phyloP scores from a whole-genome alignment of 2,113 vertebrate species.

The Barnardius zonarius region DNA sequence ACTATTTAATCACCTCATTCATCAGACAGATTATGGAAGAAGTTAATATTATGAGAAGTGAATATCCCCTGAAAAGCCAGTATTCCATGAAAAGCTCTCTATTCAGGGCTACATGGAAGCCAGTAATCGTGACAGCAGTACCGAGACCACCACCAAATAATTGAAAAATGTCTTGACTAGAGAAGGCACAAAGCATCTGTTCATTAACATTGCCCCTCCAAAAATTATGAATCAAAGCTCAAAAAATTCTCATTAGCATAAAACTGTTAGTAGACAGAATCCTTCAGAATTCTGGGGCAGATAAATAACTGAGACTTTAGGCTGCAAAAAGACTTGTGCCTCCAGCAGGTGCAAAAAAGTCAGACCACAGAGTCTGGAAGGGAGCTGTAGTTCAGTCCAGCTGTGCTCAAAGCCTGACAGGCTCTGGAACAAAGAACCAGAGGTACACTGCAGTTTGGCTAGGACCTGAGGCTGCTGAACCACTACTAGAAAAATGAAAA shows the following conservation, averaged over 20 bases:
- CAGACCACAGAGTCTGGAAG: neutral
- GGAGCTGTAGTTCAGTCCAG: neutral
- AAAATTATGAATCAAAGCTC: neutral
- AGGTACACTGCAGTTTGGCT: neutral
- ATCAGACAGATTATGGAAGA: neutral
- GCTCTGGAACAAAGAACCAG: neutral
- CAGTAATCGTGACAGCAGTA: neutral
- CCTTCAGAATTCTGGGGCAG: neutral
- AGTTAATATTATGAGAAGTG: neutral
- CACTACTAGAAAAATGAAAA: neutral
- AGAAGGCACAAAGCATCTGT: neutral
- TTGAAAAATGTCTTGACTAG: neutral
- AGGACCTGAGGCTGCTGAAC: neutral
- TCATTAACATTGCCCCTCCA: neutral
- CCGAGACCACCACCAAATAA: neutral
- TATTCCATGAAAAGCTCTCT: neutral
- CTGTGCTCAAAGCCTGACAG: fast-evolving
- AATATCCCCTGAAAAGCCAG: neutral
- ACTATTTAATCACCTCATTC: neutral
- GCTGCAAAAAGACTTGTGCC: neutral
- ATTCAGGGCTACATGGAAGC: neutral
- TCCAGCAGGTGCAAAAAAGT: neutral
- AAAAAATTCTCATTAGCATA: neutral
- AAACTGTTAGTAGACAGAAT: neutral
- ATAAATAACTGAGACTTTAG: neutral